These are phyloP conservation scores for Erebia palarica DNA, from an alignment of 2,888 invertebrate species.

Conservation along the genomic window DNA sequence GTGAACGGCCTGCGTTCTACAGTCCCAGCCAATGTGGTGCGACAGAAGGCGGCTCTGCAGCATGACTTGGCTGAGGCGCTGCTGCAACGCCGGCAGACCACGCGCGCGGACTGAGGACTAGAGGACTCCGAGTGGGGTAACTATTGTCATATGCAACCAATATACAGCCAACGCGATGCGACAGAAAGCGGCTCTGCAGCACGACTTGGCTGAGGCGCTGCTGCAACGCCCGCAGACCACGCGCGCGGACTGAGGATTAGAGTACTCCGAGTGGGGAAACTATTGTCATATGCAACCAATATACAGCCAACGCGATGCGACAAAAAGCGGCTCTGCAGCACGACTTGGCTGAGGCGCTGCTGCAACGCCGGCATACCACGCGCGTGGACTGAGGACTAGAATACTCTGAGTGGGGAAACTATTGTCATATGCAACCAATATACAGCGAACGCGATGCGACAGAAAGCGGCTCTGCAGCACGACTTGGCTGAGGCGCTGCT, in stretches of 20 bases:
- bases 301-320: too few relatives aligned
- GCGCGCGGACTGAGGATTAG: too few relatives aligned
- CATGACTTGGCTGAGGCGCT: conserved; percentile 93
- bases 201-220: conserved; percentile 92
- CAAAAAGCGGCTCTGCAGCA: conserved; percentile 82
- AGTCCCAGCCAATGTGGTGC: conserved; percentile 91
- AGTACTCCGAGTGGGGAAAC: too few relatives aligned
- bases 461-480: too few relatives aligned
- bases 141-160: too few relatives aligned
- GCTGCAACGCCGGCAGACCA: conserved; percentile 90
- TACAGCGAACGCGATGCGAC: too few relatives aligned
- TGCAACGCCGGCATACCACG: too few relatives aligned
- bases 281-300: too few relatives aligned
- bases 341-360: conserved; percentile 76
- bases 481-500: too few relatives aligned
- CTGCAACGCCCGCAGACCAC: conserved; percentile 86
- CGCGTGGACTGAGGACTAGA: too few relatives aligned
- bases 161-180: conserved; percentile 89
- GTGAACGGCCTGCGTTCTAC: conserved; percentile 95
- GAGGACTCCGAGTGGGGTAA: conserved; percentile 13
- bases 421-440: too few relatives aligned
- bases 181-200: conserved; percentile 91
- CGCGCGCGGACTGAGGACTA: conserved; percentile 69
- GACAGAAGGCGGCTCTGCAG: conserved; percentile 91
- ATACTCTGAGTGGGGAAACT: too few relatives aligned